Percentiles rank a stretch among this genome's conserved stretches.
Evolutionary conservation across 35 echinoderm and acorn worm species (phyloP).

Genomic region (Heliocidaris tuberculata): DNA sequence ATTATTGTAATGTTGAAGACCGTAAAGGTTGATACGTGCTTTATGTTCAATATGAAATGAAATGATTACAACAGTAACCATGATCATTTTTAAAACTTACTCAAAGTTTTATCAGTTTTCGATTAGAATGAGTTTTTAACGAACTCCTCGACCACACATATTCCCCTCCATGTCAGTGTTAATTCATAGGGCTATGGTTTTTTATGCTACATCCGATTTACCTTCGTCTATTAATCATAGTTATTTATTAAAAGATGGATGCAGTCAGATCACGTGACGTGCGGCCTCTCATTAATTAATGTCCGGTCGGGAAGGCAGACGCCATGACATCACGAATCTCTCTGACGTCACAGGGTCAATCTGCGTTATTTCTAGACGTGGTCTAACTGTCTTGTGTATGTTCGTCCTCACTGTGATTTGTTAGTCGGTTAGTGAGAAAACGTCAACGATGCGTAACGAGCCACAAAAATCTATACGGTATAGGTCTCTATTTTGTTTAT

Average conservation of each 20-base stretch:
- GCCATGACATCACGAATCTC: not conserved
- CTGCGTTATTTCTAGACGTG: not conserved
- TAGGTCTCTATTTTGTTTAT: no score
- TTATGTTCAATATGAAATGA: no score
- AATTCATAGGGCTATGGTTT: not conserved
- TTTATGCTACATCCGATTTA: not conserved
- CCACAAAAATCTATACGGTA: no score
- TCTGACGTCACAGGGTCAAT: not conserved
- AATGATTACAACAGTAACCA: no score
- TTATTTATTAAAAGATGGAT: not conserved
- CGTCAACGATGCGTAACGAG: no score
- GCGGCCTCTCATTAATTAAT: not conserved
- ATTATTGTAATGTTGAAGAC: no score
- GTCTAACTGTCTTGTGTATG: no score
- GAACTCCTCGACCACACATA: not conserved
- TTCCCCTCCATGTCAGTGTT: not conserved
- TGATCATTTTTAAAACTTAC: no score
- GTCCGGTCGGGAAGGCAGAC: constrained; percentile 24
- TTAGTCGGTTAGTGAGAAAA: no score
- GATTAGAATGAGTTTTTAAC: not conserved
- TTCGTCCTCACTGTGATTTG: no score
- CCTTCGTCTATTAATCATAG: not conserved
- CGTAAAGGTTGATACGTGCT: no score
- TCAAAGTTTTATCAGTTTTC: no score
- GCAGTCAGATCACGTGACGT: not conserved